A percentile compares a stretch with the other conserved stretches of the same genome.
These are phyloP conservation scores for Terebella lapidaria DNA, from an alignment of 2,888 invertebrate species.

Conservation along the genomic window DNA sequence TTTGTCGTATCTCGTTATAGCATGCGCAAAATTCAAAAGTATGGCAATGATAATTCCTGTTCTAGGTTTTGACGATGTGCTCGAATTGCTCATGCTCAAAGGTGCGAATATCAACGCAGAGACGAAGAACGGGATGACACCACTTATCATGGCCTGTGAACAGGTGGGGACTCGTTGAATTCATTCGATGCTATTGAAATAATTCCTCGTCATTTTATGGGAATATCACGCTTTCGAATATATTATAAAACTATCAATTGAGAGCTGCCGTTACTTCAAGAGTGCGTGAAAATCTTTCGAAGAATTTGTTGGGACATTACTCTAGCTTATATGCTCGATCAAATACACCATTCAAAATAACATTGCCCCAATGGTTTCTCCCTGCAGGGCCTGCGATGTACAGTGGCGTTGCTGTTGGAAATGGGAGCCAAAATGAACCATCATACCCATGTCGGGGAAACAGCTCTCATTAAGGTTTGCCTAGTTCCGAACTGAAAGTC, in stretches of 20 bases:
- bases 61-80: constrained; percentile 1
- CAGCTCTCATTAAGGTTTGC: constrained; percentile 47
- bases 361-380: not conserved
- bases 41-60: no score
- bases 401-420: constrained; percentile 39
- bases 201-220: no score
- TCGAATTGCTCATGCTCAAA: constrained; percentile 33
- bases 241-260: not conserved
- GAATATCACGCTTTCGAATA: constrained; percentile 8
- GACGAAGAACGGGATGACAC: constrained; percentile 37
- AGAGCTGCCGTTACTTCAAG: not conserved
- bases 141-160: constrained; percentile 44
- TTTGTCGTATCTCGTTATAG: no score
- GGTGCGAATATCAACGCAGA: constrained; percentile 40
- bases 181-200: no score
- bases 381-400: constrained; percentile 33
- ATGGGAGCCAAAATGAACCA: constrained; percentile 44
- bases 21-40: no score
- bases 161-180: constrained; percentile 27
- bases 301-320: no score
- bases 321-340: no score
- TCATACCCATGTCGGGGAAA: constrained; percentile 38
- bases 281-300: not conserved
- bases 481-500: no score
- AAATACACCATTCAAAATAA: no score